Conservation (phyloP, 2,888 invertebrate species). For the Fissipunctia ypsillon region DNA sequence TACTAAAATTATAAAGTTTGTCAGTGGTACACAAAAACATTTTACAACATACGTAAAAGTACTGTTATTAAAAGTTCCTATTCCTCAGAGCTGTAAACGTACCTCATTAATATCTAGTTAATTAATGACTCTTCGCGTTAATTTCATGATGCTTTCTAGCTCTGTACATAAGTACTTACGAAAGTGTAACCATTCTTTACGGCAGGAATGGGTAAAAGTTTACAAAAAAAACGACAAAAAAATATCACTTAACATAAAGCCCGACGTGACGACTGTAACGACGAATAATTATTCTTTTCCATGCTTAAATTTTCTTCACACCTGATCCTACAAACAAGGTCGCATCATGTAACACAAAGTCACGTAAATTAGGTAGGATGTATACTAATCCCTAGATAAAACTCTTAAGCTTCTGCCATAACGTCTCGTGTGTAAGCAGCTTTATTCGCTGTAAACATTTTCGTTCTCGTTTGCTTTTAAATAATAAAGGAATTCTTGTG, state of each 20-base stretch:
- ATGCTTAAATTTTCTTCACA: conserved; percentile 73
- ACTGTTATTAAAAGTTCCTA: not conserved
- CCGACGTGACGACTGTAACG: conserved; percentile 30
- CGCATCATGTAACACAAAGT: conserved; percentile 83
- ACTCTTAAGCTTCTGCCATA: conserved; percentile 84
- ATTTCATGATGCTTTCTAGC: conserved; percentile 9
- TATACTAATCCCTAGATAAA: conserved; percentile 88
- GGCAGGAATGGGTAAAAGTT: no score
- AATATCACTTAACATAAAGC: not conserved
- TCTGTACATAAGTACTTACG: not conserved
- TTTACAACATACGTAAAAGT: not conserved
- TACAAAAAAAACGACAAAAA: not conserved
- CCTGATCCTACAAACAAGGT: conserved; percentile 82
- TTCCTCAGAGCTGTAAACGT: not conserved
- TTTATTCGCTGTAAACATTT: conserved; percentile 85
- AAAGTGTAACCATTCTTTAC: not conserved
- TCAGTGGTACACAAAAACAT: not conserved
- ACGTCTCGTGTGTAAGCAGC: conserved; percentile 84
- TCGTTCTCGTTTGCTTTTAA: conserved; percentile 77
- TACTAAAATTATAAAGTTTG: not conserved
- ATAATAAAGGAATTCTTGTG: conserved; percentile 75
- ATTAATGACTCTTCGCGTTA: not conserved
- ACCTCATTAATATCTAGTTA: conserved; percentile 12
- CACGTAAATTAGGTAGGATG: conserved; percentile 87
- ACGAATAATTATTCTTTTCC: conserved; percentile 63